Evolutionary conservation across 2,113 vertebrate genomes (phyloP).

Genomic region (Trinectes maculatus): DNA sequence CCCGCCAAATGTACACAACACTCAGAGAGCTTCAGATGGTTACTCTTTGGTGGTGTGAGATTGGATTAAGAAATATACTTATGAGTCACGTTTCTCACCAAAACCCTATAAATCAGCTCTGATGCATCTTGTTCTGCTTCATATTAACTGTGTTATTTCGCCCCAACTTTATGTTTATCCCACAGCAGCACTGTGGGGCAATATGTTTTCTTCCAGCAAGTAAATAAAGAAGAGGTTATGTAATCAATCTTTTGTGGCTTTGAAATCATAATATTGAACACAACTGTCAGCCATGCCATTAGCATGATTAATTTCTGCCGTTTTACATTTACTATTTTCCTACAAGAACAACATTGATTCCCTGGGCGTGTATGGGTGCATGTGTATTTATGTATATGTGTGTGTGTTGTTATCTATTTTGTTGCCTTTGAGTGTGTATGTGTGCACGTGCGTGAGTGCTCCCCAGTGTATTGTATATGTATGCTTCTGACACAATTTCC

Average conservation of each 20-base stretch:
- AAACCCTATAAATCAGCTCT: constrained; percentile 16
- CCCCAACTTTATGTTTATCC: constrained; percentile 65
- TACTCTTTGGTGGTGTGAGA: too few species aligned
- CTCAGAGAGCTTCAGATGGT: too few species aligned
- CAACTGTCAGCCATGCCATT: constrained; percentile 84
- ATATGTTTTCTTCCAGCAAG: constrained; percentile 72
- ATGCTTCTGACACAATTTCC: constrained; percentile 81
- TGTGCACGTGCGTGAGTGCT: constrained; percentile 45
- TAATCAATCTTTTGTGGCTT: constrained; percentile 84
- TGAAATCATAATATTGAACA: constrained; percentile 86
- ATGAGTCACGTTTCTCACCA: constrained; percentile 8
- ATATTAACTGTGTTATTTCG: constrained; percentile 55
- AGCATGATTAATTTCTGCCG: constrained; percentile 85
- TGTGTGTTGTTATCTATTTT: constrained; percentile 11
- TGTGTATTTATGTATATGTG: constrained; percentile 16
- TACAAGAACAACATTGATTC: constrained; percentile 84
- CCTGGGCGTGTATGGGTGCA: constrained; percentile 43
- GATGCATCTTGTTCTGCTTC: constrained; percentile 32
- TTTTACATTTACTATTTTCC: constrained; percentile 84
- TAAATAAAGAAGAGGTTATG: constrained; percentile 84
- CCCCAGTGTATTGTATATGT: constrained; percentile 64
- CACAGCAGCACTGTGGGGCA: constrained; percentile 65
- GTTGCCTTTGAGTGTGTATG: constrained; percentile 42
- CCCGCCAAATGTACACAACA: background rate
- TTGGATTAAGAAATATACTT: too few species aligned